Percentiles rank a stretch among this genome's conserved stretches.
These are phyloP conservation scores for Tringa solitaria DNA, from an alignment of 2,113 vertebrate genomes.

Conservation along the genomic window DNA sequence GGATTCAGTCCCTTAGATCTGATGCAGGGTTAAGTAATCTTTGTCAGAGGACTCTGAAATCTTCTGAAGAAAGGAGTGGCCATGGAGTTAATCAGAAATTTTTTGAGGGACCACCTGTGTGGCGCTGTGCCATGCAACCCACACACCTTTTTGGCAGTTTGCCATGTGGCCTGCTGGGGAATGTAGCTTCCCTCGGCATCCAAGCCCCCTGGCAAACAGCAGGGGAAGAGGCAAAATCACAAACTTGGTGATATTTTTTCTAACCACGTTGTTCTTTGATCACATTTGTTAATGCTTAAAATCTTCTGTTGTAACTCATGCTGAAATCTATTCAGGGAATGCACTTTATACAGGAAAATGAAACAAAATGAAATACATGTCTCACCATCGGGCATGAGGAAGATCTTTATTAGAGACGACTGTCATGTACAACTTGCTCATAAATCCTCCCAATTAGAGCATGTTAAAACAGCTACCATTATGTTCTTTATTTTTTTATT, in stretches of 20 bases:
- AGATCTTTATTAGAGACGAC: neutral
- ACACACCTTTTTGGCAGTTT: slow-evolving; percentile 20
- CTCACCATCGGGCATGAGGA: neutral
- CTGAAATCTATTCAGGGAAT: neutral
- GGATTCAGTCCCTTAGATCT: slow-evolving; percentile 7
- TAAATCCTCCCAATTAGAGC: neutral
- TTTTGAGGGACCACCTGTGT: slow-evolving; percentile 62
- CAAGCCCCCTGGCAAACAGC: slow-evolving; percentile 34
- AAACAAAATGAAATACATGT: neutral
- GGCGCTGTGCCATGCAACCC: slow-evolving; percentile 48
- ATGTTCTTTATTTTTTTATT: neutral
- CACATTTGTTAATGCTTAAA: neutral
- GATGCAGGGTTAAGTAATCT: slow-evolving; percentile 1
- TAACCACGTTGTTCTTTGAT: slow-evolving; percentile 15
- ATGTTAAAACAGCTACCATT: neutral
- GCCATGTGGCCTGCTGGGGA: slow-evolving; percentile 15
- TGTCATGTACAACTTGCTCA: neutral
- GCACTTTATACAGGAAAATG: slow-evolving; percentile 3
- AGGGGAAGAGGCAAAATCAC: neutral
- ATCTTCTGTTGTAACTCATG: neutral
- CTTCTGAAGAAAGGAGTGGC: slow-evolving; percentile 51
- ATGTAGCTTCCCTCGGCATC: neutral
- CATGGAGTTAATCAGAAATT: slow-evolving; percentile 24
- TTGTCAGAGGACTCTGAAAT: neutral
- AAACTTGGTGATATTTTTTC: neutral